Evolutionary conservation across 2,888 invertebrate species (phyloP).

Genomic region (Imbricaverruca yamaguchii): DNA sequence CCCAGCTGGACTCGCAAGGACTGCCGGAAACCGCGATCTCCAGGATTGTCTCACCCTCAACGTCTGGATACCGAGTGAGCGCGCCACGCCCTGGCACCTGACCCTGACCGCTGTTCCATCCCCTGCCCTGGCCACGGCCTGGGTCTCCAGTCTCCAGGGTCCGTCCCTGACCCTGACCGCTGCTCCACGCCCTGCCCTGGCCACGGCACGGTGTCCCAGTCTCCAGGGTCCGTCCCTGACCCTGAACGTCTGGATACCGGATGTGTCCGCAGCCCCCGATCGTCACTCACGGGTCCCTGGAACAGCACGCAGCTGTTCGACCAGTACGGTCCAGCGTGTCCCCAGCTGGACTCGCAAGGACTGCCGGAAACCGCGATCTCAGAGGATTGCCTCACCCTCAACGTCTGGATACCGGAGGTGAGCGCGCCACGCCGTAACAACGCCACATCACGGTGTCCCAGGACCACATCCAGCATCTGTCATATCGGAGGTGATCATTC

Average conservation of each 20-base stretch:
- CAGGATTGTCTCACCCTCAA: conserved; percentile 85
- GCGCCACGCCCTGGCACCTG: too few species aligned
- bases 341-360: conserved; percentile 47
- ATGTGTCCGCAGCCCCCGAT: conserved; percentile 53
- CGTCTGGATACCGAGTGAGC: conserved; percentile 71
- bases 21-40: too few species aligned
- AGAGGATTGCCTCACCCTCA: conserved; percentile 81
- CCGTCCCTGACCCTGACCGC: too few species aligned
- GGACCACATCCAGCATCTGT: too few species aligned
- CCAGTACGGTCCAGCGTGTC: conserved; percentile 61
- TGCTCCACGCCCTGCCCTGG: background rate
- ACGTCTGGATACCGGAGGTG: conserved; percentile 80
- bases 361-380: conserved; percentile 43
- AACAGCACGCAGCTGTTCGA: conserved; percentile 61
- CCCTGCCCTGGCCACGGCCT: too few species aligned
- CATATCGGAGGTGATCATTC: too few species aligned
- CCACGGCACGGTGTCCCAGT: too few species aligned
- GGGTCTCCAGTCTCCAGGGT: too few species aligned
- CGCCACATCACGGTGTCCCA: too few species aligned
- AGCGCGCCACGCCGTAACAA: conserved; percentile 25
- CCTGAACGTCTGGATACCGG: background rate
- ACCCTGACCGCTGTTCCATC: too few species aligned
- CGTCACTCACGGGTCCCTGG: conserved; percentile 61
- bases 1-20: too few species aligned
- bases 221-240: background rate